Percentiles rank a stretch among this genome's conserved stretches.
phyloP scores from a whole-genome alignment of 1,140 invertebrate genomes.

The Scaptodrosophila lebanonensis region DNA sequence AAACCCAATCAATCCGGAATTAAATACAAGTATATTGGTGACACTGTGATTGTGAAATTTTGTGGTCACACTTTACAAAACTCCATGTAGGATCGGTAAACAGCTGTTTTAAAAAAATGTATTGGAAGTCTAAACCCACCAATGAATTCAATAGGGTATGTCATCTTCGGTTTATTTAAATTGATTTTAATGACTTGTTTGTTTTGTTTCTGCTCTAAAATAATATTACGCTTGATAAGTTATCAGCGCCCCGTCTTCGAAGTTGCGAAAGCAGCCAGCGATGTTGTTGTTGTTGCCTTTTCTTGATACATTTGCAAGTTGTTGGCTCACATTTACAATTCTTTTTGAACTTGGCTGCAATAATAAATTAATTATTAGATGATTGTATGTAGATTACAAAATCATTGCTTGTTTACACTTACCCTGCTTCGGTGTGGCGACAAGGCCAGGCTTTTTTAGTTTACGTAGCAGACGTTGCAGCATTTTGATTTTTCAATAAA shows the following conservation, averaged over 20 bases:
- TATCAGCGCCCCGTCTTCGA: constrained; percentile 48
- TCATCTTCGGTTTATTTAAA: constrained; percentile 29
- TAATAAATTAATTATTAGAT: constrained; percentile 13
- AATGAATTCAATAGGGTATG: too few species aligned
- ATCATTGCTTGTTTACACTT: too few species aligned
- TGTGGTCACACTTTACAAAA: too few species aligned
- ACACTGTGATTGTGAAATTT: too few species aligned
- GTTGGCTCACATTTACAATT: constrained; percentile 55
- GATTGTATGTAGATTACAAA: too few species aligned
- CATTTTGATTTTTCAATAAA: constrained; percentile 26
- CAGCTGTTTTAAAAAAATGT: too few species aligned
- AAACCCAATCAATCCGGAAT: too few species aligned
- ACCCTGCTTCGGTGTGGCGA: neutral
- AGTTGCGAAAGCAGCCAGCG: constrained; percentile 54
- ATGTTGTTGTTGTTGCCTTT: constrained; percentile 17
- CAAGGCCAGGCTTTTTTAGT: constrained; percentile 14
- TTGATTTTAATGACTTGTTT: constrained; percentile 18
- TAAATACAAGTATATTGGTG: too few species aligned
- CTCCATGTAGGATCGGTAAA: too few species aligned
- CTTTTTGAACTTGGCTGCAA: constrained; percentile 45
- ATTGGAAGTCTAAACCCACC: too few species aligned
- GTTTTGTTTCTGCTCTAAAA: constrained; percentile 45
- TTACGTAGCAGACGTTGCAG: constrained; percentile 33
- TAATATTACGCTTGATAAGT: constrained; percentile 67
- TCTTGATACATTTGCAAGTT: constrained; percentile 48